These are phyloP conservation scores for Nebria ingens DNA, from an alignment of 1,140 invertebrate genomes.

Conservation along the genomic window DNA sequence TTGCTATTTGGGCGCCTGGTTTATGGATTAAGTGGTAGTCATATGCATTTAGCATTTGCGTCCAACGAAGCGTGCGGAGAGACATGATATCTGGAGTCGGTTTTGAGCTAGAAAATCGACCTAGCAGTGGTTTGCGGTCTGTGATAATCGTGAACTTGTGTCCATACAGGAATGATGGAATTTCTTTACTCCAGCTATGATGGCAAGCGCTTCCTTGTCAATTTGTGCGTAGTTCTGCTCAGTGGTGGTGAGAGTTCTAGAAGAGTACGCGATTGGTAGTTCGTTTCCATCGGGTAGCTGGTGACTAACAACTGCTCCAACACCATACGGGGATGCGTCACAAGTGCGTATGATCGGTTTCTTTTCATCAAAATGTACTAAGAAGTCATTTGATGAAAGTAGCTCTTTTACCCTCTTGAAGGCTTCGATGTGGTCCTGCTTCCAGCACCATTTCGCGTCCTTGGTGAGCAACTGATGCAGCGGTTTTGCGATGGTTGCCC, in stretches of 20 bases:
- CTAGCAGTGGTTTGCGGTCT: conserved; percentile 23
- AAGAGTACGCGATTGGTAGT: conserved; percentile 13
- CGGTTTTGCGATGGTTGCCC: conserved; percentile 20
- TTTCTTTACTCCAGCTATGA: conserved; percentile 33
- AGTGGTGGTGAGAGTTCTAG: conserved; percentile 14
- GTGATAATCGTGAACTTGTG: conserved; percentile 15
- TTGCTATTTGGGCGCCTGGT: too few species aligned
- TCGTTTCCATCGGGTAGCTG: conserved; percentile 11
- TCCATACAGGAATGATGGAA: conserved; percentile 17
- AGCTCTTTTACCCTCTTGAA: conserved; percentile 20
- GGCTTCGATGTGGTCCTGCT: conserved; percentile 19
- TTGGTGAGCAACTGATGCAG: conserved; percentile 21
- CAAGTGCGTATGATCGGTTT: conserved; percentile 28
- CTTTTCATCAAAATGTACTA: too few species aligned
- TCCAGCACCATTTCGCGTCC: conserved; percentile 26
- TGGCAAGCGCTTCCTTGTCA: conserved; percentile 24
- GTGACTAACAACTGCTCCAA: conserved; percentile 18
- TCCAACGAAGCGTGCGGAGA: too few species aligned
- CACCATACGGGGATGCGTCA: conserved; percentile 27
- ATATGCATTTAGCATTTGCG: too few species aligned
- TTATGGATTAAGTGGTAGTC: too few species aligned
- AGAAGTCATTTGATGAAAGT: conserved; percentile 25
- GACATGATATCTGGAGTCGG: conserved; percentile 31
- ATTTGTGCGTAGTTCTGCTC: conserved; percentile 23
- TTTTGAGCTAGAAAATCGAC: conserved; percentile 19